Conservation (phyloP, 2,888 invertebrate genomes). For the Deilephila porcellus region DNA sequence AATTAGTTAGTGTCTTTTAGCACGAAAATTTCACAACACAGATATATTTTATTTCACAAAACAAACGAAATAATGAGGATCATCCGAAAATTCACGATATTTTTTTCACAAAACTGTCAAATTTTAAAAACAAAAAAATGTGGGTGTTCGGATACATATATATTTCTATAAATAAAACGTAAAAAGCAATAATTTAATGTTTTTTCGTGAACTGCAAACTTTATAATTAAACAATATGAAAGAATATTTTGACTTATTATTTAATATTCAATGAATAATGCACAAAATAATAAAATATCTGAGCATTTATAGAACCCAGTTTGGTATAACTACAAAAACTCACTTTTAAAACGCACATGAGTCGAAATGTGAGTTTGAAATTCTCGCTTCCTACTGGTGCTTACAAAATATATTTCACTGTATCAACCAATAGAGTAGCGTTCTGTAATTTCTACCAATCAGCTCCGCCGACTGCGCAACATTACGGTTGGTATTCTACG, state of each 20-base stretch:
- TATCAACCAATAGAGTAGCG: neutral
- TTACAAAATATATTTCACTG: neutral
- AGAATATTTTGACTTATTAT: neutral
- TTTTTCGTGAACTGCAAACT: neutral
- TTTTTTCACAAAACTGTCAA: neutral
- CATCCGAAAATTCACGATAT: slow-evolving; percentile 5
- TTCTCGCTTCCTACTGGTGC: neutral
- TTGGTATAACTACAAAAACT: neutral
- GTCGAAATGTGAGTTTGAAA: neutral
- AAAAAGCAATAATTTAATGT: neutral
- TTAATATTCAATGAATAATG: neutral
- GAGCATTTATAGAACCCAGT: neutral
- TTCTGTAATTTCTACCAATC: neutral
- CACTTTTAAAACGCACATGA: neutral
- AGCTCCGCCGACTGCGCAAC: neutral
- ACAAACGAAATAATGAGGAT: neutral
- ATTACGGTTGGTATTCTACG: slow-evolving; percentile 41
- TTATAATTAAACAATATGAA: neutral
- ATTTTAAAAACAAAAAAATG: slow-evolving; percentile 31
- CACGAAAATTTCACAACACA: neutral
- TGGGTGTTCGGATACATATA: slow-evolving; percentile 5
- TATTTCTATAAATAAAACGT: neutral
- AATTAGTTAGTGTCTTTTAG: neutral
- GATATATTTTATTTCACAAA: slow-evolving; percentile 7
- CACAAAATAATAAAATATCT: neutral